Base-by-base conservation (phyloP, 2,888 invertebrate species). In the Onchidella celtica region DNA sequence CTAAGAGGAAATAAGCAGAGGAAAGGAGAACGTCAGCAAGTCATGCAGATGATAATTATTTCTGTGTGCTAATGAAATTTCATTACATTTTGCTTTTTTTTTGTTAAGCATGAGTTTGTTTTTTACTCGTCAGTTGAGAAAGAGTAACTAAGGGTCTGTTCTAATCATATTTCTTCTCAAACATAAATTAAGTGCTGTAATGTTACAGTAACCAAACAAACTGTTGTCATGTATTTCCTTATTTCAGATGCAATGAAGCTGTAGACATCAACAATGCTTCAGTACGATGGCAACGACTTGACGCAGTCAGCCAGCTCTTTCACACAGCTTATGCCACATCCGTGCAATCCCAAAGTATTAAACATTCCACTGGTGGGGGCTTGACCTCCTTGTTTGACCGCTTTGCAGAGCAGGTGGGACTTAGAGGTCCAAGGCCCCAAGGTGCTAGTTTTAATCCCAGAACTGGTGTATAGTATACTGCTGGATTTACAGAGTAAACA, bases 331-430 rank as follows among this genome's bases (percentile, higher is more conserved):
- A 95, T 88, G 93, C 95, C 83, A 95, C 94, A 57, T 94, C 86
- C 63, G 82, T 85, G 27, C 84, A 84, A 2, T 73, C 78, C 40
- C 65, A 76, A 24, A 4, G n/a, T 14, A 11, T 79, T 0, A 68
- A 29, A 36, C 72, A 72, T 34, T 79, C 80, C 17, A 83, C 86
- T 1, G 81, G 85, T 17, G 83, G 89, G 34, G 93, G 94, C 63
- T 88, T 95, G 24, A 94, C 95, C 38, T 93, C 94, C 81, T 87
- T 95, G 29, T 89, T 95, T 61, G 95, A 95, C 77, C 95, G 94
- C 84, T 94, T 95, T 86, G 95, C 95, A 21, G 95, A 95, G 86
- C 95, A 95, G 93, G 95, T 95, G 81, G 95, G 95, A 55, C 94
- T 95, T 76, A 90, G 73, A 47, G 73, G 65, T 32, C 57, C 63